Evolutionary conservation across 2,797 vertebrate genomes (phyloP).

Genomic region (Ambastaia sidthimunki): DNA sequence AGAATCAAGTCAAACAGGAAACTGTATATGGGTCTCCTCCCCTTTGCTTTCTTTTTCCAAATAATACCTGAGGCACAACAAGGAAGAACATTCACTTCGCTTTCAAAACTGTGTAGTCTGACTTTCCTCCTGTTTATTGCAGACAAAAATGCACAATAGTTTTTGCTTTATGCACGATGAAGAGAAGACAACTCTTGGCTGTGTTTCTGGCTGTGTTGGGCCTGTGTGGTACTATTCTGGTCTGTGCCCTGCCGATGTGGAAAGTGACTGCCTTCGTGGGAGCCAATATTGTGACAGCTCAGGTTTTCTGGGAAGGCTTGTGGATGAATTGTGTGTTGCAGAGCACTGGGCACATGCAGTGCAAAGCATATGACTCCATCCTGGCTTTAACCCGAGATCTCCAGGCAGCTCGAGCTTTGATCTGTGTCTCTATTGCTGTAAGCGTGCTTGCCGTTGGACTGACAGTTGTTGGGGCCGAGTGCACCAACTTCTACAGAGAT

Average conservation of each 20-base stretch:
- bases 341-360: constrained; percentile 78
- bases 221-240: constrained; percentile 74
- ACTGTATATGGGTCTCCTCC: constrained; percentile 65
- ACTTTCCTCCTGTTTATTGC: not conserved
- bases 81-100: constrained; percentile 26
- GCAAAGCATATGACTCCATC: constrained; percentile 75
- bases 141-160: not conserved
- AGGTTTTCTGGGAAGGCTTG: constrained; percentile 78
- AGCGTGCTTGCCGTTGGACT: constrained; percentile 72
- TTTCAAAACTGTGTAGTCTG: not conserved
- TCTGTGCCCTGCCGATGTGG: constrained; percentile 79
- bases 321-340: constrained; percentile 84
- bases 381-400: constrained; percentile 74
- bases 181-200: constrained; percentile 68
- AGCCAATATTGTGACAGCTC: constrained; percentile 75
- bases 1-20: constrained; percentile 75
- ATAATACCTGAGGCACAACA: constrained; percentile 49
- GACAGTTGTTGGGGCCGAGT: constrained; percentile 70
- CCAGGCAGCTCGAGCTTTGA: constrained; percentile 74
- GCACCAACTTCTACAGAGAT: constrained; percentile 71
- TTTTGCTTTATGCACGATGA: constrained; percentile 60
- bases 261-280: constrained; percentile 76
- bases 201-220: constrained; percentile 73
- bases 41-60: constrained; percentile 53
- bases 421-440: constrained; percentile 72